These are phyloP conservation scores for Drosophila subpulchrella DNA, from an alignment of 1,140 invertebrate species.

Conservation along the genomic window DNA sequence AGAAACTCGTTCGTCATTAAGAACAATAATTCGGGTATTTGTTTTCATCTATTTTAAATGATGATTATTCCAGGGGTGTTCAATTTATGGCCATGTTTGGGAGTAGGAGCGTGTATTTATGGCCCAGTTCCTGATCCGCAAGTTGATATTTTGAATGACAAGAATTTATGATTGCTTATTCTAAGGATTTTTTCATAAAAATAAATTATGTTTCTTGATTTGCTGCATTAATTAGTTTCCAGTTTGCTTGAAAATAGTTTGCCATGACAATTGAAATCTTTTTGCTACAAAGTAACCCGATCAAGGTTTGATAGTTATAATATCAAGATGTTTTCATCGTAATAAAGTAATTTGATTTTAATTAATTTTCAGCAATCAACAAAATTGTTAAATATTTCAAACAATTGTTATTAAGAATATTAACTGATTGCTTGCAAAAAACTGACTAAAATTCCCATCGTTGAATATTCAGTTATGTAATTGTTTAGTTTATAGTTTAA, in stretches of 20 bases:
- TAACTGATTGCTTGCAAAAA: not conserved
- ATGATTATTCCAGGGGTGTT: not conserved
- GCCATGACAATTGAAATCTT: not conserved
- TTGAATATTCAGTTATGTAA: constrained; percentile 19
- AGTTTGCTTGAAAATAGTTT: not conserved
- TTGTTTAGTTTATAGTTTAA: constrained; percentile 27
- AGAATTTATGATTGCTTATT: constrained; percentile 13
- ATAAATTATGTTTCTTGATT: not conserved
- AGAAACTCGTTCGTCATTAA: constrained; percentile 27
- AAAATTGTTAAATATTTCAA: not conserved
- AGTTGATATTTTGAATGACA: not conserved
- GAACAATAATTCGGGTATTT: constrained; percentile 23
- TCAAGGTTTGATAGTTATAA: not conserved
- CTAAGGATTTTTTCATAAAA: not conserved
- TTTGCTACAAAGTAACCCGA: not conserved
- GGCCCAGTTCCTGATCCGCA: constrained; percentile 7
- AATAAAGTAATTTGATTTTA: not conserved
- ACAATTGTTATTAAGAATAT: constrained; percentile 14
- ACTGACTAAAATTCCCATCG: constrained; percentile 12
- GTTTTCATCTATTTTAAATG: constrained; percentile 37
- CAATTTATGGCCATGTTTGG: constrained; percentile 17
- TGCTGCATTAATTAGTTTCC: not conserved
- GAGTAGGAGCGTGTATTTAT: not conserved
- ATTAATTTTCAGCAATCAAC: not conserved
- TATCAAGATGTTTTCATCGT: not conserved